Conservation (phyloP, 2,888 invertebrate genomes). For the Torymus texanus region DNA sequence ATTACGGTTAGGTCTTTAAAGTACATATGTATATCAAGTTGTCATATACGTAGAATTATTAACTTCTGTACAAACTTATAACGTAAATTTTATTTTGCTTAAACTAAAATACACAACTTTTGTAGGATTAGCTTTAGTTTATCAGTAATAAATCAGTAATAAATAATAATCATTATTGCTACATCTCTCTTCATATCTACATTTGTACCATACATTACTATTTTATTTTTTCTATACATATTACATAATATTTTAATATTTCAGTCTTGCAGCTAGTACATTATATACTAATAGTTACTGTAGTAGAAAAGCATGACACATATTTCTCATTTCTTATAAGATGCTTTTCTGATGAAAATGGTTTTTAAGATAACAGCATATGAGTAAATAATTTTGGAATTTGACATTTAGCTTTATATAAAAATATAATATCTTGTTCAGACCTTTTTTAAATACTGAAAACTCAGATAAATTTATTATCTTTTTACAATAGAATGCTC, state of each 20-base stretch:
- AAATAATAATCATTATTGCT: no score
- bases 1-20: no score
- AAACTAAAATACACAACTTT: no score
- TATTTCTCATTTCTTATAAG: neutral
- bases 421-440: neutral
- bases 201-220: neutral
- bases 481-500: neutral
- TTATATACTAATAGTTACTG: neutral
- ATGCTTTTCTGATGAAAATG: slow-evolving; percentile 52
- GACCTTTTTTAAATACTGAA: neutral
- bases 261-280: neutral
- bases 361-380: slow-evolving; percentile 13
- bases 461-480: slow-evolving; percentile 4
- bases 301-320: slow-evolving; percentile 37
- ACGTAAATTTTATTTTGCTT: no score
- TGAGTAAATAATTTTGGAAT: neutral
- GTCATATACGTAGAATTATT: no score
- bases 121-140: no score
- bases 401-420: neutral
- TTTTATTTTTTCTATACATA: neutral
- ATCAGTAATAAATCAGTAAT: no score
- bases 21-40: no score
- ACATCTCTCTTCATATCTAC: no score
- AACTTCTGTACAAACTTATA: no score
- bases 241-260: slow-evolving; percentile 1